These are phyloP conservation scores for Lepidochrysops patricia DNA, from an alignment of 2,888 invertebrate species.

Conservation along the genomic window DNA sequence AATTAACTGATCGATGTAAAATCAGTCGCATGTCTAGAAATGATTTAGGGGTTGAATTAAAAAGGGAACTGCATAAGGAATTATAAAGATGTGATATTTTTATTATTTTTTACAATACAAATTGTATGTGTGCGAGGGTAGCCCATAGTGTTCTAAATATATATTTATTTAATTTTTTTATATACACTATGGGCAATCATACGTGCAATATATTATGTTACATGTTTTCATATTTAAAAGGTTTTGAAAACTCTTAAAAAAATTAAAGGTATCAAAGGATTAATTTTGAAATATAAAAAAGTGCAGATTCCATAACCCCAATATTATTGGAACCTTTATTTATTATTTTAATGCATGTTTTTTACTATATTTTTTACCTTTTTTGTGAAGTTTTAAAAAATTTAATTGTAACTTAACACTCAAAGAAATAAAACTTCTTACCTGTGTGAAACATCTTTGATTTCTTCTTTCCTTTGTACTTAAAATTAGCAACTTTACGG, in stretches of 20 bases:
- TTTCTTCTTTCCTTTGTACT: constrained; percentile 17
- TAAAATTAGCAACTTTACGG: not conserved
- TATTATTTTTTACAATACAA: constrained; percentile 47
- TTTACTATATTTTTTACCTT: constrained; percentile 14
- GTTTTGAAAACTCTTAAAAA: constrained; percentile 24
- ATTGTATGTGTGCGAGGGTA: constrained; percentile 35
- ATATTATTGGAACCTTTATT: constrained; percentile 21
- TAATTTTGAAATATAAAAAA: constrained; percentile 35
- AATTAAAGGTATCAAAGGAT: constrained; percentile 24
- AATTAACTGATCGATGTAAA: constrained; percentile 23
- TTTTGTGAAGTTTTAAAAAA: constrained; percentile 18
- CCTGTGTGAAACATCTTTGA: constrained; percentile 46
- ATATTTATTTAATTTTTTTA: constrained; percentile 20
- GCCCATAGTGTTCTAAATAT: constrained; percentile 23
- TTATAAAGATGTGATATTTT: constrained; percentile 67
- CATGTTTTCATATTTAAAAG: constrained; percentile 27
- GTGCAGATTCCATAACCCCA: constrained; percentile 64
- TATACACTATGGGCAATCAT: constrained; percentile 24
- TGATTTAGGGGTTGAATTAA: constrained; percentile 38
- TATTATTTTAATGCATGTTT: constrained; percentile 20
- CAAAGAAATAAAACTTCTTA: constrained; percentile 46
- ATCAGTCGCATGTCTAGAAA: constrained; percentile 23
- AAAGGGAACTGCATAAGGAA: constrained; percentile 59
- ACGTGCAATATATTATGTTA: constrained; percentile 22
- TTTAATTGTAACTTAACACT: constrained; percentile 34